Base-by-base conservation (phyloP, 2,888 invertebrate species). In the Ophion costatus region DNA sequence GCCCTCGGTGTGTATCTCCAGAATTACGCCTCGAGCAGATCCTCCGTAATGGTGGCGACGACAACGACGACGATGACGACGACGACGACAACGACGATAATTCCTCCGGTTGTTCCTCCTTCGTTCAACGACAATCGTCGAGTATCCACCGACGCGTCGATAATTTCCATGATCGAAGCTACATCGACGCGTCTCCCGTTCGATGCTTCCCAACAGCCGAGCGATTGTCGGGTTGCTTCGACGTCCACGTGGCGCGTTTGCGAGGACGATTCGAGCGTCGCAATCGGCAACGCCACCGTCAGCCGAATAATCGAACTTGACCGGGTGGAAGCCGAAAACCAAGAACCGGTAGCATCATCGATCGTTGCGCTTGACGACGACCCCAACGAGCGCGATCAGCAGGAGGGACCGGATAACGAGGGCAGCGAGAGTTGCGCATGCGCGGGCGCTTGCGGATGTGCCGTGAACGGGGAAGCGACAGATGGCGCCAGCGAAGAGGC, bases 391-490 rank as follows among this genome's bases (percentile, higher is more conserved):
- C 14, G 17, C 14, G 17, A 17, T 14, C 56, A 69, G 0, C 38
- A 29, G 6, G 45, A 29, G 4, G 0, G 6, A 14, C 57, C 6
- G n/a, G 73, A 20, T 4, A 57, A 24, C 6, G 33, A 73, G 22
- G n/a, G 17, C 17, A 57, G 33, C 38, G 45, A 29, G 20, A 42
- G n/a, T 20, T 92, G 92, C 74, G 86, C 86, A 3, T 93, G 93
- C 88, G 90, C 91, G 20, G 93, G 93, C 0, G 92, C 93, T 33
- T 93, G 93, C 79, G 92, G 92, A 1, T 93, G 92, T 75, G 90
- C 89, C 7, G 85, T 61, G 45, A 86, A 82, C 20, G 82, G 67
- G 2, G 59, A 69, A 2, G 59, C 24, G 5, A 24, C 70, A 7
- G n/a, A 63, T 6, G 24, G 45, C 14, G 69, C 17, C 20, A 70